phyloP scores from a whole-genome alignment of 2,888 invertebrate species.

The Acleris emargana region DNA sequence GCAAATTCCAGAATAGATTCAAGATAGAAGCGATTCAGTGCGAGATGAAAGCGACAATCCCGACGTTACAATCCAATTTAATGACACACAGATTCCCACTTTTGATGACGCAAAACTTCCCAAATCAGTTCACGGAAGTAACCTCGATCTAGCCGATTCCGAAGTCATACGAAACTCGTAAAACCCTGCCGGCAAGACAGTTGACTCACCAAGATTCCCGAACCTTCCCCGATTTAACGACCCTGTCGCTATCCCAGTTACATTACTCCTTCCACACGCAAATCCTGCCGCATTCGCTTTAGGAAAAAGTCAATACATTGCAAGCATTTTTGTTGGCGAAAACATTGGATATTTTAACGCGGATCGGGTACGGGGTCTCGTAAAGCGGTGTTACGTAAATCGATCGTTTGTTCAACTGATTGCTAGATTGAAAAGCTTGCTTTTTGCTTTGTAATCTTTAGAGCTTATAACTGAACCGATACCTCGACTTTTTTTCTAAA shows the following conservation, averaged over 20 bases:
- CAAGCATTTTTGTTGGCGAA: conserved; percentile 60
- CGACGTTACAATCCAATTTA: conserved; percentile 47
- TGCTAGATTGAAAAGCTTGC: conserved; percentile 68
- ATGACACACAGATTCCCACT: conserved; percentile 59
- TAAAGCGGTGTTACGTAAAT: conserved; percentile 69
- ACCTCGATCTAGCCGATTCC: conserved; percentile 61
- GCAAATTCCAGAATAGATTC: conserved; percentile 19
- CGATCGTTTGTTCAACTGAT: conserved; percentile 74
- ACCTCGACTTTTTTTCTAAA: conserved; percentile 3
- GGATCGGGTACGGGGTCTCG: conserved; percentile 58
- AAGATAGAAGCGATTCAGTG: conserved; percentile 17
- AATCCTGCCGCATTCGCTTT: conserved; percentile 62
- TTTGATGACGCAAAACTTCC: conserved; percentile 73
- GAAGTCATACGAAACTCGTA: conserved; percentile 74
- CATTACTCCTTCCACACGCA: conserved; percentile 70
- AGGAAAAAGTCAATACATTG: conserved; percentile 65
- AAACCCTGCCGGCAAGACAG: conserved; percentile 63
- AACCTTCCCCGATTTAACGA: conserved; percentile 71
- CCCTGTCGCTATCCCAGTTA: conserved; percentile 67
- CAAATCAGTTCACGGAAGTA: conserved; percentile 70
- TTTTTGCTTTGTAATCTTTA: conserved; percentile 64
- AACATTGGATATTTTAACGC: conserved; percentile 55
- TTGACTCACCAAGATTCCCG: conserved; percentile 59
- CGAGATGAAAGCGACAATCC: conserved; percentile 27
- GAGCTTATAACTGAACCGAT: conserved; percentile 48